Conservation (phyloP, 2,113 vertebrate species). For the Sprattus sprattus region DNA sequence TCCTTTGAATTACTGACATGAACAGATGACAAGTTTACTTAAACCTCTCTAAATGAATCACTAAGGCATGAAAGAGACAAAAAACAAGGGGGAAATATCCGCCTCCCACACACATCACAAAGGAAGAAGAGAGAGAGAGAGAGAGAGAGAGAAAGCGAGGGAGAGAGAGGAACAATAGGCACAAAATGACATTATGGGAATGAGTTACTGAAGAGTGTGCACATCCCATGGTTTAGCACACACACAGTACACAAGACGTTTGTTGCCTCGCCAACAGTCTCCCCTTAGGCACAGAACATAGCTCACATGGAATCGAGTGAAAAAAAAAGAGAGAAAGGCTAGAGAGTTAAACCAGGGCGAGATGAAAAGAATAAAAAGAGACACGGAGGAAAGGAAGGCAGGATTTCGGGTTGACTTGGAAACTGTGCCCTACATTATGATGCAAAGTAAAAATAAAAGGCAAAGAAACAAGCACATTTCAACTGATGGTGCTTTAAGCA, state of each 20-base stretch:
- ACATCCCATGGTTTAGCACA: background rate
- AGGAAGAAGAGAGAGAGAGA: background rate
- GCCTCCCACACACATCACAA: background rate
- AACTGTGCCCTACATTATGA: background rate
- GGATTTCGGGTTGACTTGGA: background rate
- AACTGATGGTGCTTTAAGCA: background rate
- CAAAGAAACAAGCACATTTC: background rate
- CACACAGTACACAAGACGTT: background rate
- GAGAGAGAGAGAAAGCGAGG: background rate
- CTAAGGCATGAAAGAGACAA: background rate
- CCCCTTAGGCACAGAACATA: background rate
- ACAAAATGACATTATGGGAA: background rate
- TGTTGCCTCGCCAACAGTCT: background rate
- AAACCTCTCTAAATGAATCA: background rate
- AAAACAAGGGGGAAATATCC: background rate
- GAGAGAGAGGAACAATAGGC: background rate
- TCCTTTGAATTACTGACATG: background rate
- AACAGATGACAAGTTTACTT: background rate
- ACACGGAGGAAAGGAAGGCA: background rate
- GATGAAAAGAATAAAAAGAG: background rate
- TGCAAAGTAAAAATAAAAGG: background rate
- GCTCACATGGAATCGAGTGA: background rate
- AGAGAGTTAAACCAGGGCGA: background rate
- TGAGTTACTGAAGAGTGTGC: background rate
- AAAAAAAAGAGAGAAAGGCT: background rate